Conservation (phyloP, 2,113 vertebrate species). For the Barnardius zonarius region DNA sequence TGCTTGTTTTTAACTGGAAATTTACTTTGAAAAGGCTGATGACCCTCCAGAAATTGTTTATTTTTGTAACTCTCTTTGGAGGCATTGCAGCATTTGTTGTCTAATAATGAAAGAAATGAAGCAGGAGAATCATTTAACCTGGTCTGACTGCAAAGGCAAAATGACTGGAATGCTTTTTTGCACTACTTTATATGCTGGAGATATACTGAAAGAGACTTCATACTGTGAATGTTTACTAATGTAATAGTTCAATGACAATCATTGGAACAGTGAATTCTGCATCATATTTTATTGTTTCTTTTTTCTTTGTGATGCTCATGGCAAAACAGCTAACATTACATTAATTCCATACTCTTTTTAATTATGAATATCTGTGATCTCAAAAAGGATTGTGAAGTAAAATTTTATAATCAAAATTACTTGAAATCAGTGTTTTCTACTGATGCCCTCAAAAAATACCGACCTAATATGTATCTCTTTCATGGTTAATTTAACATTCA, state of each 20-base stretch:
- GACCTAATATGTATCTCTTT: slow-evolving; percentile 43
- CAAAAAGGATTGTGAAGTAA: slow-evolving; percentile 72
- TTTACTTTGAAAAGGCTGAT: slow-evolving; percentile 74
- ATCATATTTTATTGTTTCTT: slow-evolving; percentile 68
- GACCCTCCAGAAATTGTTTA: slow-evolving; percentile 78
- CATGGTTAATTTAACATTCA: slow-evolving; percentile 44
- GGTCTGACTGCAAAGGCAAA: slow-evolving; percentile 70
- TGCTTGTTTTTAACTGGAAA: slow-evolving; percentile 82
- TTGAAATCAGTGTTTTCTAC: slow-evolving; percentile 69
- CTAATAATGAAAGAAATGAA: slow-evolving; percentile 68
- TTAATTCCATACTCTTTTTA: slow-evolving; percentile 65
- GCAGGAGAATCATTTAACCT: slow-evolving; percentile 65
- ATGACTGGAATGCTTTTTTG: slow-evolving; percentile 81
- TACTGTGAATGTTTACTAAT: slow-evolving; percentile 84
- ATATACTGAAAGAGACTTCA: slow-evolving; percentile 78
- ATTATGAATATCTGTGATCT: slow-evolving; percentile 68
- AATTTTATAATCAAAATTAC: slow-evolving; percentile 70
- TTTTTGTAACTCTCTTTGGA: slow-evolving; percentile 80
- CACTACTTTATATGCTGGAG: slow-evolving; percentile 83
- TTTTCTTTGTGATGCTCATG: slow-evolving; percentile 72
- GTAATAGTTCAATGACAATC: slow-evolving; percentile 82
- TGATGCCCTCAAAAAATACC: slow-evolving; percentile 53
- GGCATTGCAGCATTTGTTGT: slow-evolving; percentile 70
- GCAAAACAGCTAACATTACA: slow-evolving; percentile 57
- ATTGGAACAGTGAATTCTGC: slow-evolving; percentile 76